phyloP scores from a whole-genome alignment of 92 coral and sea anemone genomes.

The Palythoa grandiflora region DNA sequence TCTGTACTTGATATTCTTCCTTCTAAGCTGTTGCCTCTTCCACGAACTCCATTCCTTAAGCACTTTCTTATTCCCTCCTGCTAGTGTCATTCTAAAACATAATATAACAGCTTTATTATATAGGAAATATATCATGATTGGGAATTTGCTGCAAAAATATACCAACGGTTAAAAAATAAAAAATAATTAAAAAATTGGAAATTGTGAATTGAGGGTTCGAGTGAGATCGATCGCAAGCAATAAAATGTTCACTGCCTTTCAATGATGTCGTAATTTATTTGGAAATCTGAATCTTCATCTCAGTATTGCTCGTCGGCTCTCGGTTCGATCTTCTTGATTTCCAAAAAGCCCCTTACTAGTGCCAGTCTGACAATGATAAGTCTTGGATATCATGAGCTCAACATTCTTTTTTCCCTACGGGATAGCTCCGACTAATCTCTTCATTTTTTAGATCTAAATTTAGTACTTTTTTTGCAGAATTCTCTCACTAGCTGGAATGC shows the following conservation, averaged over 20 bases:
- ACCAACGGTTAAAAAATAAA: neutral
- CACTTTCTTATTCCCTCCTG: slow-evolving; percentile 45
- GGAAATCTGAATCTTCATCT: too few species aligned
- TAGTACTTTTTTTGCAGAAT: too few species aligned
- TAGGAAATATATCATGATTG: neutral
- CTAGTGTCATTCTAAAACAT: slow-evolving; percentile 53
- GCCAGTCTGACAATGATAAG: too few species aligned
- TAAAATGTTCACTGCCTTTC: neutral
- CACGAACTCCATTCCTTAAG: slow-evolving; percentile 27
- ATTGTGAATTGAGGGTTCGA: neutral
- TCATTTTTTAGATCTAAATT: too few species aligned
- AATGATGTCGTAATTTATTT: neutral
- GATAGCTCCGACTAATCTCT: too few species aligned
- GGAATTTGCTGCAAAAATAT: neutral
- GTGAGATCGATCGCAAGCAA: neutral
- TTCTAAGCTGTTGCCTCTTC: slow-evolving; percentile 32
- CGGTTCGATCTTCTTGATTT: too few species aligned
- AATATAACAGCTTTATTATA: slow-evolving; percentile 18
- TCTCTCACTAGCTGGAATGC: too few species aligned
- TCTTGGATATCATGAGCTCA: too few species aligned
- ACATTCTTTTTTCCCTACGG: too few species aligned
- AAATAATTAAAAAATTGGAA: neutral
- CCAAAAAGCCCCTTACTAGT: too few species aligned
- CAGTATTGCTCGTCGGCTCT: too few species aligned
- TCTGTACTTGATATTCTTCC: slow-evolving; percentile 13